Percentiles rank a stretch among this genome's conserved stretches.
Conservation (phyloP, 2,797 vertebrate genomes). For the Pelobates cultripes region DNA sequence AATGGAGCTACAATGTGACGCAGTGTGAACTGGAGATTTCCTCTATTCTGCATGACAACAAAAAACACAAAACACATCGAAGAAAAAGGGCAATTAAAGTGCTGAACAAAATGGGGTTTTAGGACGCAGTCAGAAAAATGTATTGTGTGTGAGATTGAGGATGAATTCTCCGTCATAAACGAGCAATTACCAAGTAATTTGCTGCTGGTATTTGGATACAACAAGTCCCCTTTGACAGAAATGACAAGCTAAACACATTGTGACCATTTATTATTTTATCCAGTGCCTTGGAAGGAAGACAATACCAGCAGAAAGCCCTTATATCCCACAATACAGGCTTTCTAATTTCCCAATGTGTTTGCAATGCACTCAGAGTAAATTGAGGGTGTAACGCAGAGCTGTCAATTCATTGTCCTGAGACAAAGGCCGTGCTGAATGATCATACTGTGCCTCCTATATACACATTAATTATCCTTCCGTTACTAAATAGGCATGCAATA, state of each 20-base stretch:
- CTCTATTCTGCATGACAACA: too few relatives aligned
- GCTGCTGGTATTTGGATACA: slow-evolving; percentile 4
- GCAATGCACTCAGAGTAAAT: slow-evolving; percentile 30
- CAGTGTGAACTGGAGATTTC: too few relatives aligned
- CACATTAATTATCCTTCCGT: neutral
- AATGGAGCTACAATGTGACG: too few relatives aligned
- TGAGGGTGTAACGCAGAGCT: slow-evolving; percentile 20
- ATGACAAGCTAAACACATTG: slow-evolving; percentile 29
- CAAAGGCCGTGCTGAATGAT: slow-evolving; percentile 21
- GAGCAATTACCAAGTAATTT: neutral
- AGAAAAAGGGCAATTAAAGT: too few relatives aligned
- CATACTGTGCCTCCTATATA: neutral
- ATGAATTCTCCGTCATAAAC: neutral
- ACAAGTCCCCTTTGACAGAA: slow-evolving; percentile 11
- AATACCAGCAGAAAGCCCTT: neutral
- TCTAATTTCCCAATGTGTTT: slow-evolving; percentile 28
- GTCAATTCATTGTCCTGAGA: slow-evolving; percentile 13
- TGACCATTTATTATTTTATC: slow-evolving; percentile 27
- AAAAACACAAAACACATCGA: too few relatives aligned
- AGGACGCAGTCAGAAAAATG: too few relatives aligned
- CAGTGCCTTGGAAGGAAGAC: neutral
- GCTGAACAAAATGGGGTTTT: too few relatives aligned
- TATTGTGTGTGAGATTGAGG: neutral
- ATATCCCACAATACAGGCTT: slow-evolving; percentile 18
- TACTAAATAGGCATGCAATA: neutral